phyloP scores from a whole-genome alignment of 2,797 vertebrate genomes.

The Catharus ustulatus region DNA sequence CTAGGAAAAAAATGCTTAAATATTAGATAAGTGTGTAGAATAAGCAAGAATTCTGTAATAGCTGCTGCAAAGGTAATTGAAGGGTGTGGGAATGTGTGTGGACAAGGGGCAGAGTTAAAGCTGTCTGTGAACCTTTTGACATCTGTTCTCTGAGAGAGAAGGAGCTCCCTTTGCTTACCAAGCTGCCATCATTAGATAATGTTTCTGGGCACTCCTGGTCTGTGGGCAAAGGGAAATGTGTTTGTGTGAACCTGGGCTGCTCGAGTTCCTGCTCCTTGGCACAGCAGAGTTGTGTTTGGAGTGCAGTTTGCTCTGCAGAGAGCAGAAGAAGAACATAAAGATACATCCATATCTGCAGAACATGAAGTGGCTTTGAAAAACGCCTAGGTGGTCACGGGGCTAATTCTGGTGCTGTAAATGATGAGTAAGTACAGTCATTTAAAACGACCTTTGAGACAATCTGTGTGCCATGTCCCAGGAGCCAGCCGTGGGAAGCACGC shows the following conservation, averaged over 20 bases:
- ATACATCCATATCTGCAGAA: background rate
- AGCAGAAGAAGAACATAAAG: background rate
- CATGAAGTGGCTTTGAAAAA: background rate
- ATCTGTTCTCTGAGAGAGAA: background rate
- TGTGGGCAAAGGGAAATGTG: background rate
- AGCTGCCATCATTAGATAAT: background rate
- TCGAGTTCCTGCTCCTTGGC: background rate
- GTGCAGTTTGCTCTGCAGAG: background rate
- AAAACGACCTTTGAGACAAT: slow-evolving; percentile 26
- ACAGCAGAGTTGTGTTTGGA: background rate
- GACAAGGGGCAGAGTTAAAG: background rate
- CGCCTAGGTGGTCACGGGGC: background rate
- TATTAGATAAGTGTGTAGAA: background rate
- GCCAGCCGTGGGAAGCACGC: background rate
- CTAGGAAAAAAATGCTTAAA: background rate
- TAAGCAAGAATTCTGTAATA: background rate
- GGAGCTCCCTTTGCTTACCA: background rate
- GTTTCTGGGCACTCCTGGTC: background rate
- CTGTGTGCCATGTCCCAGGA: background rate
- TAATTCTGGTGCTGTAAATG: background rate
- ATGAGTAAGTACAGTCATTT: background rate
- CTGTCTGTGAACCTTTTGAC: background rate
- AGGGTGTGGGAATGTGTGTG: background rate
- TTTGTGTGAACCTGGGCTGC: background rate
- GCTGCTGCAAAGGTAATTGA: background rate